Percentiles rank a stretch among this genome's conserved stretches.
These are phyloP conservation scores for Trichogramma dendrolimi DNA, from an alignment of 2,888 invertebrate genomes.

Conservation along the genomic window DNA sequence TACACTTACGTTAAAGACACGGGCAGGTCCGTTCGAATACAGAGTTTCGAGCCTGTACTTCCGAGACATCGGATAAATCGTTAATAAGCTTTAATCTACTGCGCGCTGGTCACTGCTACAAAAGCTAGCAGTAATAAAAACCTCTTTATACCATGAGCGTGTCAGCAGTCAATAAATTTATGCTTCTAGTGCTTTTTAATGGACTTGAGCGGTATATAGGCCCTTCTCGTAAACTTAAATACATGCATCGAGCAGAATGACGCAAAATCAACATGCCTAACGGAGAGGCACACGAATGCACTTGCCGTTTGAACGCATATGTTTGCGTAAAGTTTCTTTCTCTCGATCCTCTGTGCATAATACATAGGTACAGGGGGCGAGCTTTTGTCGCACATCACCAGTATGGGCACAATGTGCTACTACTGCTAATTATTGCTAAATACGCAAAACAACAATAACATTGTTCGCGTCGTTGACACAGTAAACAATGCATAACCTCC, in stretches of 20 bases:
- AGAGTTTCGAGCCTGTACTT: too few relatives aligned
- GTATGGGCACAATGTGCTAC: background rate
- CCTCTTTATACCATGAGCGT: background rate
- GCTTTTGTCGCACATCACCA: background rate
- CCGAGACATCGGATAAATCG: too few relatives aligned
- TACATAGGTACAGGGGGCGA: background rate
- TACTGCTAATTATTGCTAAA: slow-evolving; percentile 14
- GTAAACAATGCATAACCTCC: slow-evolving; percentile 7
- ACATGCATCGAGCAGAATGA: background rate
- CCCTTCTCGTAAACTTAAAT: background rate
- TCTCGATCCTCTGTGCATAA: too few relatives aligned
- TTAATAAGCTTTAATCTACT: background rate
- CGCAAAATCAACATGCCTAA: slow-evolving; percentile 19
- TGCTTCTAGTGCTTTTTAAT: slow-evolving; percentile 13
- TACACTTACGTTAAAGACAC: too few relatives aligned
- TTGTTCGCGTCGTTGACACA: slow-evolving; percentile 2
- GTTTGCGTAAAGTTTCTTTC: too few relatives aligned
- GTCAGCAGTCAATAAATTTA: slow-evolving; percentile 25
- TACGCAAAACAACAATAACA: background rate
- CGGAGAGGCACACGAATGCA: slow-evolving; percentile 8
- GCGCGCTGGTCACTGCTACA: background rate
- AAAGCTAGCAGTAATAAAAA: background rate
- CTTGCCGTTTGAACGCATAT: background rate
- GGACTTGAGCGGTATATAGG: slow-evolving; percentile 6
- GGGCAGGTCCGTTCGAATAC: too few relatives aligned